phyloP scores from a whole-genome alignment of 1,140 invertebrate genomes.

The Ridgeia piscesae region DNA sequence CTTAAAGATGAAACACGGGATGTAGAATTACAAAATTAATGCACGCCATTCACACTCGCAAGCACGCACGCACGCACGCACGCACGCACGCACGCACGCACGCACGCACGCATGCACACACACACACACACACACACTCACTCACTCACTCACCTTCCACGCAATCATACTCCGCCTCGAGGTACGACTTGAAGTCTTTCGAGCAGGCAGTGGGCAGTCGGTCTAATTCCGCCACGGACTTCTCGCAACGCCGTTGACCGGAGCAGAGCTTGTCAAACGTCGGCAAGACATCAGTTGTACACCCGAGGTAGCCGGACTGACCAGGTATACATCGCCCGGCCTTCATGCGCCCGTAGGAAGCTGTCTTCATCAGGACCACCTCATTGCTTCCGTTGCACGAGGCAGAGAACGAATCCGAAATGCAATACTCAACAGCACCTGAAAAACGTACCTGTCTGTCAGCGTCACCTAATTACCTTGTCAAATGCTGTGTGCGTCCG shows the following conservation, averaged over 20 bases:
- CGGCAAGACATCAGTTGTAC: constrained; percentile 20
- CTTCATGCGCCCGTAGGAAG: constrained; percentile 29
- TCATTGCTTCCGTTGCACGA: background rate
- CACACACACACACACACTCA: background rate
- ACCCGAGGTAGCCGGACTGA: constrained; percentile 29
- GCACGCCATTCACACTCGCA: background rate
- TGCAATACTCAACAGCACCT: background rate
- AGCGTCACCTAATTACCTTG: background rate
- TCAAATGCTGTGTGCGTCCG: background rate
- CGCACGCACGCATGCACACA: background rate
- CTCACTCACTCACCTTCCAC: background rate
- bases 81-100: no score
- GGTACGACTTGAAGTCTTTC: constrained; percentile 25
- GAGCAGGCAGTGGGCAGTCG: background rate
- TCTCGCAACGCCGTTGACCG: constrained; percentile 20
- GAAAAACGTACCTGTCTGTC: background rate
- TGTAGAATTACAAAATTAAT: background rate
- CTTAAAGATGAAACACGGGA: background rate
- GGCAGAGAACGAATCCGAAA: background rate
- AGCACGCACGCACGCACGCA: no score
- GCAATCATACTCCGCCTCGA: constrained; percentile 13
- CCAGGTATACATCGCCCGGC: constrained; percentile 24
- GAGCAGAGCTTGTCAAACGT: constrained; percentile 23
- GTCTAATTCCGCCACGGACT: constrained; percentile 18
- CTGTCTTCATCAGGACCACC: background rate